These are phyloP conservation scores for Macropus fuliginosus DNA, from an alignment of 2,797 vertebrate genomes.

Conservation along the genomic window DNA sequence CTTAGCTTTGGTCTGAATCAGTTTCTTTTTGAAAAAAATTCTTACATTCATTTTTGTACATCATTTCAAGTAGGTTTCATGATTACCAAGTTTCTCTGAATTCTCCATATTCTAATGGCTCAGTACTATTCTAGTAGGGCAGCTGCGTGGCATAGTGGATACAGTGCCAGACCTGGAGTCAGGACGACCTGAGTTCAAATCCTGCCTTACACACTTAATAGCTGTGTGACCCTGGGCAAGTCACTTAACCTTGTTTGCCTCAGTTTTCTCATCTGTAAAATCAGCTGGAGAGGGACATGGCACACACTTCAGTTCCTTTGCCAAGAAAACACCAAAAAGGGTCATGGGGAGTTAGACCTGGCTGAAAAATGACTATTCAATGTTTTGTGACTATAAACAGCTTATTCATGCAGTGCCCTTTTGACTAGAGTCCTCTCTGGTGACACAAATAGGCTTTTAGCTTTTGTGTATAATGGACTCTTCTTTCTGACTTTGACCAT, in stretches of 20 bases:
- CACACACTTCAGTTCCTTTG: no score
- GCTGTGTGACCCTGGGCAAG: no score
- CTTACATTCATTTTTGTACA: neutral
- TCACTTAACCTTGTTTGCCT: no score
- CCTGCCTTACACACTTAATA: no score
- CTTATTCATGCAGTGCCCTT: neutral
- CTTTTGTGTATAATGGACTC: neutral
- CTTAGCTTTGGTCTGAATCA: neutral
- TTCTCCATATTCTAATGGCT: neutral
- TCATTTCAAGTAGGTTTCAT: neutral
- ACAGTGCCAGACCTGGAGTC: no score
- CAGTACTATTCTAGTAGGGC: neutral
- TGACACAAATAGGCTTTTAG: neutral
- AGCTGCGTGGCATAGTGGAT: no score
- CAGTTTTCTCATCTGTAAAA: no score
- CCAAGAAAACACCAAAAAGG: no score
- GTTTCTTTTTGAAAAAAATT: neutral
- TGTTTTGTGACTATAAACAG: neutral
- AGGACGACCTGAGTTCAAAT: no score
- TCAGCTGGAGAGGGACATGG: no score
- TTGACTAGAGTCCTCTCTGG: neutral
- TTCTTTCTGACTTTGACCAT: neutral
- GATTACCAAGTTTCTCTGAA: neutral
- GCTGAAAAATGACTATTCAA: no score
- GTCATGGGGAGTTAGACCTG: no score